Evolutionary conservation across 2,113 vertebrate genomes (phyloP).

Genomic region (Tachycineta bicolor): DNA sequence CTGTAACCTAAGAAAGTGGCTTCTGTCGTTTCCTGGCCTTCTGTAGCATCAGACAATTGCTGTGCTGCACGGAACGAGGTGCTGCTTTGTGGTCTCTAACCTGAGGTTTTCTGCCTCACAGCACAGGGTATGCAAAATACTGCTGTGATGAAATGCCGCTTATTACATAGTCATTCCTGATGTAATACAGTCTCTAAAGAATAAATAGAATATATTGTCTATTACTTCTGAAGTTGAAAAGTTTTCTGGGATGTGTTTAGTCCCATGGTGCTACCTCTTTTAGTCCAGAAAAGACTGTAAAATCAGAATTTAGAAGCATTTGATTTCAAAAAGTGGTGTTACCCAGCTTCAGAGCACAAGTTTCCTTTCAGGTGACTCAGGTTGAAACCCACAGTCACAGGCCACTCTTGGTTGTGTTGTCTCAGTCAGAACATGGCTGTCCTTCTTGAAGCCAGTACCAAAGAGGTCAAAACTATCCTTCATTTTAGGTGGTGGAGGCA

Average conservation of each 20-base stretch:
- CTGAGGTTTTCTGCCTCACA: background rate
- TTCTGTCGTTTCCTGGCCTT: slow-evolving; percentile 5
- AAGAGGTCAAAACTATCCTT: background rate
- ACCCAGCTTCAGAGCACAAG: background rate
- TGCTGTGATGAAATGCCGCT: background rate
- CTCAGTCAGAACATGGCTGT: background rate
- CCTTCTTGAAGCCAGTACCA: background rate
- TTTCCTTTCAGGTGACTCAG: background rate
- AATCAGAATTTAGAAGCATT: background rate
- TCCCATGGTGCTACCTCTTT: background rate
- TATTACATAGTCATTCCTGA: background rate
- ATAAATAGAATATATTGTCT: background rate
- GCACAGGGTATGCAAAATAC: background rate
- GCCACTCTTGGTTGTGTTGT: background rate
- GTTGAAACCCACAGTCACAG: background rate
- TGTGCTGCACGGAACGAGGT: background rate
- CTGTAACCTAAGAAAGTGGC: background rate
- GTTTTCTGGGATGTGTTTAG: background rate
- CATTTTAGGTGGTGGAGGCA: background rate
- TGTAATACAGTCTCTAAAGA: background rate
- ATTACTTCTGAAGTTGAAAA: background rate
- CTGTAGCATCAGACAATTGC: background rate
- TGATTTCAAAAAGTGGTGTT: background rate
- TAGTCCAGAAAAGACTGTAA: background rate
- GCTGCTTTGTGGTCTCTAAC: background rate